Base-by-base conservation (phyloP, 2,888 invertebrate genomes). In the Chorisops tibialis region DNA sequence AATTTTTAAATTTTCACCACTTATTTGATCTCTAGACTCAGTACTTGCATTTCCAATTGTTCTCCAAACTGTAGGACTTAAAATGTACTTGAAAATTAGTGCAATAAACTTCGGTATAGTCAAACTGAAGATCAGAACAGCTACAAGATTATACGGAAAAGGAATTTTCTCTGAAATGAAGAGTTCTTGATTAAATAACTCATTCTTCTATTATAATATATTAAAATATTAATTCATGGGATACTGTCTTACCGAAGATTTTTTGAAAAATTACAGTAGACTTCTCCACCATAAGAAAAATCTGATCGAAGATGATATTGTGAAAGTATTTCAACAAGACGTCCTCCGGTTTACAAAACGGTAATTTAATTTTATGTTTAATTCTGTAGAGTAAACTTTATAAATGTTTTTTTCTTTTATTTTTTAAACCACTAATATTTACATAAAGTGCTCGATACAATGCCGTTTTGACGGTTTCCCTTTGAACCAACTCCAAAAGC, bases 1-100 rank as follows among this genome's bases (percentile, higher is more conserved):
- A 2, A 35, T 11, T 4, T 50, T 50, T 21, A 50, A 50, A 50
- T 50, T 50, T 24, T 50, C 49, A 14, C 49, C 49, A 16, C 30
- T 50, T 30, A 50, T n/a, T 50, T 35, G 49, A 30, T 30, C 49
- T 24, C n/a, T 14, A 3, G 16, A 30, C 9, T 14, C 16, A 14
- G 49, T 16, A 3, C 16, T 19, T 22, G 12, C 21, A 12, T 19
- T 22, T 1, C 3, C 7, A 30, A 7, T 30, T 30, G 30, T 30
- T 30, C 30, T 30, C 47, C 47, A 47, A 47, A 47, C 22, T 11
- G 22, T 9, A 4, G 47, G 47, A 19, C 11, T 22, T 6, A 47
- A 7, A 7, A 47, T 47, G n/a, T 47, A 21, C 3, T 47, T 47
- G 47, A 47, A 47, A 21, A 21, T 9, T 21, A 47, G 21, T 47